Evolutionary conservation across 1,140 invertebrate genomes (phyloP).

Genomic region (Drosophila virilis): DNA sequence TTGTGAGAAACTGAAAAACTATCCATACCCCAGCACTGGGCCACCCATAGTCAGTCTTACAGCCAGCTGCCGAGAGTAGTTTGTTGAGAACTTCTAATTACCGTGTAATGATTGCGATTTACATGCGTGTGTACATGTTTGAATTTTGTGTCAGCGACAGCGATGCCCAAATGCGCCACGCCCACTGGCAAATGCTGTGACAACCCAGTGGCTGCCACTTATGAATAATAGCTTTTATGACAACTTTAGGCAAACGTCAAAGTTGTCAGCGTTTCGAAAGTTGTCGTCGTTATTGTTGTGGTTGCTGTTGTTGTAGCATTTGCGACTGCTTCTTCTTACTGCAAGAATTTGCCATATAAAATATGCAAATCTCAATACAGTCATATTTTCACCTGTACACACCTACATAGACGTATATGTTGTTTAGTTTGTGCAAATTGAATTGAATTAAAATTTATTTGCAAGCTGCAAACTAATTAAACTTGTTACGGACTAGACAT

Average conservation of each 20-base stretch:
- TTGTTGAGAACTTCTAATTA: slow-evolving; percentile 72
- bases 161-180: not conserved
- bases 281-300: slow-evolving; percentile 29
- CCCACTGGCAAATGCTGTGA: not conserved
- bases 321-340: slow-evolving; percentile 13
- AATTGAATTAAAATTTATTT: slow-evolving; percentile 61
- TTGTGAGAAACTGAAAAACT: slow-evolving; percentile 30
- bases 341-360: not conserved
- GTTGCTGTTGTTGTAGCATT: not conserved
- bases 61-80: slow-evolving; percentile 42
- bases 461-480: slow-evolving; percentile 52
- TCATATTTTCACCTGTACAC: slow-evolving; percentile 4
- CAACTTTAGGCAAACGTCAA: slow-evolving; percentile 48
- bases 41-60: not conserved
- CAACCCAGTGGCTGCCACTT: slow-evolving; percentile 17
- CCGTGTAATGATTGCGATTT: slow-evolving; percentile 70
- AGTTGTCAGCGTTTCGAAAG: slow-evolving; percentile 50
- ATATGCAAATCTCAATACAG: slow-evolving; percentile 46
- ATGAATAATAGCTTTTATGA: slow-evolving; percentile 66
- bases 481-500: slow-evolving; percentile 29
- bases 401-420: not conserved
- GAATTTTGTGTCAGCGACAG: not conserved
- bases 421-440: slow-evolving; percentile 48
- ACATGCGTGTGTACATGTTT: slow-evolving; percentile 23
- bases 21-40: not conserved